Evolutionary conservation across 2,797 vertebrate genomes (phyloP).

Genomic region (Acestrorhynchus altus): DNA sequence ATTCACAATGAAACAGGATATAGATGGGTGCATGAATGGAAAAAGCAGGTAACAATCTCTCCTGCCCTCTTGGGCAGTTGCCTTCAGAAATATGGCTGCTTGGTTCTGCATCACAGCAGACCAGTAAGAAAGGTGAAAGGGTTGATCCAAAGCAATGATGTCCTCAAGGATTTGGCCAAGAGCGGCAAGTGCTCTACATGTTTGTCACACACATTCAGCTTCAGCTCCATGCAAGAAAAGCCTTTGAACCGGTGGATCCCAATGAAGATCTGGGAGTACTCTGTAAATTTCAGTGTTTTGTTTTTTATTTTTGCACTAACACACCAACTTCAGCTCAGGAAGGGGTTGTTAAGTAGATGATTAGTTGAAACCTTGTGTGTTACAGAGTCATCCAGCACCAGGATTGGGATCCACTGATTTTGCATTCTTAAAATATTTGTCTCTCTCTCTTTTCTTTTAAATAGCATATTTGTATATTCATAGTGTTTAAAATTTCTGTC

Average conservation of each 20-base stretch:
- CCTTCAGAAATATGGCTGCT: constrained; percentile 41
- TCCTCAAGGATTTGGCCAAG: constrained; percentile 13
- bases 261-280: background rate
- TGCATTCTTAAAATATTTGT: constrained; percentile 55
- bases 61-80: constrained; percentile 16
- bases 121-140: constrained; percentile 7
- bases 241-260: background rate
- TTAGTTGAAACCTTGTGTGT: background rate
- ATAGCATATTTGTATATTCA: constrained; percentile 58
- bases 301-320: background rate
- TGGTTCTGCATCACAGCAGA: constrained; percentile 30
- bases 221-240: constrained; percentile 53
- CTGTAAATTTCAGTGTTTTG: background rate
- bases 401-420: background rate
- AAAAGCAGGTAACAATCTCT: constrained; percentile 45
- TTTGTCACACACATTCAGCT: constrained; percentile 54
- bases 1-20: constrained; percentile 29
- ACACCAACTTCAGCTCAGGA: background rate
- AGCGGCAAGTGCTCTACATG: constrained; percentile 25
- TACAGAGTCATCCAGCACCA: background rate
- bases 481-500: constrained; percentile 34
- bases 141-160: background rate
- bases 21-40: constrained; percentile 39
- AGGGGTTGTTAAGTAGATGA: background rate
- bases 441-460: constrained; percentile 54